A percentile compares a stretch with the other conserved stretches of the same genome.
Conservation (phyloP, 2,113 vertebrate genomes). For the Corapipo altera region DNA sequence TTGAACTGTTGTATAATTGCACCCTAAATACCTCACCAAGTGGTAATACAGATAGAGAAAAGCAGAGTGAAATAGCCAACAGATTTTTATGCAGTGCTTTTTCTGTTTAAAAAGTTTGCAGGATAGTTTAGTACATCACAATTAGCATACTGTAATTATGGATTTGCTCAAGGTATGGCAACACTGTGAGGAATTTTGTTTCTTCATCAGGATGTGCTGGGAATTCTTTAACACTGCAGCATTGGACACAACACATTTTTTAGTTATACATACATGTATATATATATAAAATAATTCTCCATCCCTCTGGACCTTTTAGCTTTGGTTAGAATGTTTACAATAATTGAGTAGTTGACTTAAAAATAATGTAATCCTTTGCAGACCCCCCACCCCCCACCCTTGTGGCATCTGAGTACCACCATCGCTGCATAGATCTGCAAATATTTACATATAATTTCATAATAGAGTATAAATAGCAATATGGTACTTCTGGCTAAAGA, state of each 20-base stretch:
- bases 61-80: slow-evolving; percentile 51
- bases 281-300: slow-evolving; percentile 9
- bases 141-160: slow-evolving; percentile 62
- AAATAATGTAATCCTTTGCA: slow-evolving; percentile 22
- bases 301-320: slow-evolving; percentile 39
- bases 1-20: slow-evolving; percentile 58
- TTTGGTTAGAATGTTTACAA: slow-evolving; percentile 63
- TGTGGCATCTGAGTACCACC: slow-evolving; percentile 23
- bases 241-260: slow-evolving; percentile 35
- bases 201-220: slow-evolving; percentile 2
- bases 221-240: slow-evolving; percentile 50
- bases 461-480: slow-evolving; percentile 37
- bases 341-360: slow-evolving; percentile 54
- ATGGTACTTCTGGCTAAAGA: slow-evolving; percentile 39
- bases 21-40: slow-evolving; percentile 54
- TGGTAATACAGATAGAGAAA: slow-evolving; percentile 53
- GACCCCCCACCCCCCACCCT: not conserved
- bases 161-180: slow-evolving; percentile 52
- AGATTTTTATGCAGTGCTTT: slow-evolving; percentile 32
- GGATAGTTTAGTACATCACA: slow-evolving; percentile 62
- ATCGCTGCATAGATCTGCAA: slow-evolving; percentile 51
- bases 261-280: slow-evolving; percentile 43
- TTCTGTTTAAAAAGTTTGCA: slow-evolving; percentile 41
- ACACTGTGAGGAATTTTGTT: slow-evolving; percentile 27
- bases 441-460: slow-evolving; percentile 53